A percentile compares a stretch with the other conserved stretches of the same genome.
Evolutionary conservation across 2,888 invertebrate species (phyloP).

Genomic region (Stenodera caucasica): DNA sequence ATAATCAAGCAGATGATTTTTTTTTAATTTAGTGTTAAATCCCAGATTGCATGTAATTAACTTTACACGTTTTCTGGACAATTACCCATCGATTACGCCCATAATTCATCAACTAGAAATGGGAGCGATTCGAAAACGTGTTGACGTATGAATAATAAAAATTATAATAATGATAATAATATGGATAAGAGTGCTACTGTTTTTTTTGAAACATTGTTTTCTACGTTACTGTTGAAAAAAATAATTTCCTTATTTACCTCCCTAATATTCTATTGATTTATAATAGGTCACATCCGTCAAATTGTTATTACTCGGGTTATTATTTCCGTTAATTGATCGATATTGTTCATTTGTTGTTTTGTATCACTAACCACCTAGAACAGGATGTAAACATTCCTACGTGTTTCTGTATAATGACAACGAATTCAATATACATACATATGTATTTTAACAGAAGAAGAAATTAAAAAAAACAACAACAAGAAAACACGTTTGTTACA

Average conservation of each 20-base stretch:
- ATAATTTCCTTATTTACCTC: too few relatives aligned
- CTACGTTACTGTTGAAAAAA: too few relatives aligned
- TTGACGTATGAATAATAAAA: too few relatives aligned
- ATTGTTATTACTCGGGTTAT: background rate
- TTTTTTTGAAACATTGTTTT: background rate
- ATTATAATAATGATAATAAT: too few relatives aligned
- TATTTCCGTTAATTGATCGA: conserved; percentile 2
- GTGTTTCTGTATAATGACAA: background rate
- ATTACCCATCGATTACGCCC: background rate
- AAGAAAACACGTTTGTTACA: background rate
- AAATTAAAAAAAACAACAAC: background rate
- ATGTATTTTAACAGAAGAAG: background rate
- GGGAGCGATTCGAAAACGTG: background rate
- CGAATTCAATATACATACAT: background rate
- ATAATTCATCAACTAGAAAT: background rate
- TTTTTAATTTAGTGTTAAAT: background rate
- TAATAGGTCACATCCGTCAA: background rate
- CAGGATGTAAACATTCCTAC: conserved; percentile 6
- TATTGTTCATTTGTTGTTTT: background rate
- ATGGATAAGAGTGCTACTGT: background rate
- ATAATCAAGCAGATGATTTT: background rate
- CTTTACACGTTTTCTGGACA: background rate
- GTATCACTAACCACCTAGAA: background rate
- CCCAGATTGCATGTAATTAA: background rate
- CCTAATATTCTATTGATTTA: background rate